Evolutionary conservation across 2,888 invertebrate species (phyloP), one percentile per base, ranked within the genome.

Genomic region (Shargacucullia verbasci): DNA sequence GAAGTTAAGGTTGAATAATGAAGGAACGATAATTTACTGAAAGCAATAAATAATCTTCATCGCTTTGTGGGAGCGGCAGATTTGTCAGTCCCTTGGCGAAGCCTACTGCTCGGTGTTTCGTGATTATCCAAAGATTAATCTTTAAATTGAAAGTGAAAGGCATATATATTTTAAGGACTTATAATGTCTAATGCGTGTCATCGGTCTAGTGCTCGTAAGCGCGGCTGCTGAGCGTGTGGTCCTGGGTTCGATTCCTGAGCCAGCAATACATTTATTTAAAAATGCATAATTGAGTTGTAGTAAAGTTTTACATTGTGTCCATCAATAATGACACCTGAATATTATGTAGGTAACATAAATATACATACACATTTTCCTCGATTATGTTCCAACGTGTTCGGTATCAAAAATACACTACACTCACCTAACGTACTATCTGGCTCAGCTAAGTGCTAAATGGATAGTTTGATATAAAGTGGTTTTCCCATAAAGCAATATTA

Each of bases 41-140:
- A 49, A 65, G 71, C 66, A 60, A 74, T 74, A 62, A 73, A 73
- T 70, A 68, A 73, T 73, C 59, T 64, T 67, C 66, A 49, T 47
- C 39, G 63, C 55, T 54, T 59, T 63, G 73, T 50, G 56, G 73
- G 60, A 59, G 46, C 48, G 13, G 49, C 20, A 54, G 59, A 61
- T 64, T 68, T 72, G 64, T 68, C 56, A 63, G 66, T 40, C 60
- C 49, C 63, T 63, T 66, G 73, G 59, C n/a, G 41, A 39, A n/a
- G 27, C 13, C 40, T 34, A 41, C 48, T 31, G 56, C 27, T 49
- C 33, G 41, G 40, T 60, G 37, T 47, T 35, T 45, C 40, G 58
- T 62, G 39, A 54, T 55, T 40, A 55, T 58, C 48, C 39, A 55
- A 50, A 61, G 5, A 65, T 38, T 41, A 29, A 40, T 45, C 27